Evolutionary conservation across 2,113 vertebrate species (phyloP).

Genomic region (Chionomys nivalis): DNA sequence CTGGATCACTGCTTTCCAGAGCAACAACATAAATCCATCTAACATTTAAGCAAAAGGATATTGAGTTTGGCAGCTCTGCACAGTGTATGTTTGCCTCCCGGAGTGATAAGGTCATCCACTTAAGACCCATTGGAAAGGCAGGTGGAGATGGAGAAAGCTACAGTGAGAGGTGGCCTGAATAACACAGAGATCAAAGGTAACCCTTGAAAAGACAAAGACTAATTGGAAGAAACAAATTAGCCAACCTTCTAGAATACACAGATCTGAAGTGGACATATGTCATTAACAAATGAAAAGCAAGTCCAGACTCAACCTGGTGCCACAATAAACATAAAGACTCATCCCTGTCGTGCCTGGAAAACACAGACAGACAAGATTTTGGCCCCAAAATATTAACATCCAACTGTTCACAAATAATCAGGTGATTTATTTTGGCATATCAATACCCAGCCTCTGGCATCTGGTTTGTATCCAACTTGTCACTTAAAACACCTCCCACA

Average conservation of each 20-base stretch:
- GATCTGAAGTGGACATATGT: background rate
- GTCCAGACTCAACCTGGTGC: background rate
- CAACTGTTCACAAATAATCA: background rate
- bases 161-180: slow-evolving; percentile 23
- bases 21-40: slow-evolving; percentile 85
- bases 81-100: slow-evolving; percentile 79
- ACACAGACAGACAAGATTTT: background rate
- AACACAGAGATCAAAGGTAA: slow-evolving; percentile 62
- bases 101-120: slow-evolving; percentile 84
- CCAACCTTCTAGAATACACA: background rate
- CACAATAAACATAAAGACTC: background rate
- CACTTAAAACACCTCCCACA: background rate
- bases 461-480: background rate
- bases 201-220: slow-evolving; percentile 77
- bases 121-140: slow-evolving; percentile 66
- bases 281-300: background rate
- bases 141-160: slow-evolving; percentile 43
- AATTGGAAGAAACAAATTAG: slow-evolving; percentile 60
- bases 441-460: background rate
- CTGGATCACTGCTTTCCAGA: slow-evolving; percentile 81
- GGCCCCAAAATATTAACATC: background rate
- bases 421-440: background rate
- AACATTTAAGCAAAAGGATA: slow-evolving; percentile 86
- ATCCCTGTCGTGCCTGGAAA: background rate
- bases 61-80: slow-evolving; percentile 81